Evolutionary conservation across 2,888 invertebrate genomes (phyloP).

Genomic region (Chorisops tibialis): DNA sequence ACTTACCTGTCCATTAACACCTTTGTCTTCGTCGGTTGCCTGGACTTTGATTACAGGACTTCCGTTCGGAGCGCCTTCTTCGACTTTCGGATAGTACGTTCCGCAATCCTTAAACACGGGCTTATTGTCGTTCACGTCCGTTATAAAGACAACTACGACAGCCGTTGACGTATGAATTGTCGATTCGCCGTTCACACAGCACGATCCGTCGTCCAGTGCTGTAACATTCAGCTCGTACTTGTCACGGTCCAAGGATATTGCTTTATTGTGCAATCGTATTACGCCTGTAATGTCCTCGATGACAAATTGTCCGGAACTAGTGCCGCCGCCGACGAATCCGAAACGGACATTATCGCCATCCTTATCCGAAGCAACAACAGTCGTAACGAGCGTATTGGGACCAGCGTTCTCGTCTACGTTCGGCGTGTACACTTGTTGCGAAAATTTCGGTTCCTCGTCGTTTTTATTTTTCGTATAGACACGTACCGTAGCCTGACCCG

Average conservation of each 20-base stretch:
- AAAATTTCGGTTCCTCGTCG: conserved; percentile 95
- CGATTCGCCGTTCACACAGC: conserved; percentile 84
- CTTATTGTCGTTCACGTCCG: conserved; percentile 95
- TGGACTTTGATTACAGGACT: conserved; percentile 91
- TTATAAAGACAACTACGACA: conserved; percentile 93
- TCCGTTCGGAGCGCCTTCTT: conserved; percentile 91
- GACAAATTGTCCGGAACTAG: conserved; percentile 87
- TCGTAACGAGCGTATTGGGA: conserved; percentile 91
- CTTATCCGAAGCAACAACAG: conserved; percentile 95
- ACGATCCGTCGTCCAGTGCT: conserved; percentile 95
- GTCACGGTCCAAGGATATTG: conserved; percentile 83
- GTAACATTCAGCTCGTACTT: conserved; percentile 96
- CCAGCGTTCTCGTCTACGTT: conserved; percentile 96
- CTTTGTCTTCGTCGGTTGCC: conserved; percentile 94
- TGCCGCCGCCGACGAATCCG: conserved; percentile 85
- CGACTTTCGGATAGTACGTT: conserved; percentile 89
- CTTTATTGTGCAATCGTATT: conserved; percentile 82
- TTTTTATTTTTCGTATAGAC: conserved; percentile 98
- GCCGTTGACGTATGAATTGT: conserved; percentile 91
- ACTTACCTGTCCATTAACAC: conserved; percentile 78
- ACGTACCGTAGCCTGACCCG: conserved; percentile 88
- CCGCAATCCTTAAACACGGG: conserved; percentile 93
- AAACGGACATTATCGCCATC: conserved; percentile 95
- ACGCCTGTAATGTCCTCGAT: conserved; percentile 95
- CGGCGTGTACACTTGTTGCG: conserved; percentile 93